These are phyloP conservation scores for Meloidogyne exigua DNA, from an alignment of 1,140 invertebrate species.

Conservation along the genomic window DNA sequence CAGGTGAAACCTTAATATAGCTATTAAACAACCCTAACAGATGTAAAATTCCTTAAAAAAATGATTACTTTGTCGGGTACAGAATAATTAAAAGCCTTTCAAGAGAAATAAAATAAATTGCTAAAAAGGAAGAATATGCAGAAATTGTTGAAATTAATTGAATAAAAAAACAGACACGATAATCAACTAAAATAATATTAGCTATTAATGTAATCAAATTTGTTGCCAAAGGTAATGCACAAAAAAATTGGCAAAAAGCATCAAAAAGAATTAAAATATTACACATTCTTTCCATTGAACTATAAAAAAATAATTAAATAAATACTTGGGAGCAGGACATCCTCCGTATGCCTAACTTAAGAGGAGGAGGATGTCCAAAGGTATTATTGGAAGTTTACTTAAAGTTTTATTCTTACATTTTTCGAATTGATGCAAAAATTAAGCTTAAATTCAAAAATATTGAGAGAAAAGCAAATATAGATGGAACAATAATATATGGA, in stretches of 20 bases:
- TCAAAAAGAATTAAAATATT: conserved; percentile 23
- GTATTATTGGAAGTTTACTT: too few relatives aligned
- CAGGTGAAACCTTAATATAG: too few relatives aligned
- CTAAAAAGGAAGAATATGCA: conserved; percentile 14
- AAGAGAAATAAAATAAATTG: conserved; percentile 14
- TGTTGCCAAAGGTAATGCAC: not conserved
- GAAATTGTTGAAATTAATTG: conserved; percentile 9
- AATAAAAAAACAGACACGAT: conserved; percentile 1
- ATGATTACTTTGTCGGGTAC: conserved; percentile 13
- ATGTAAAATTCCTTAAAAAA: not conserved
- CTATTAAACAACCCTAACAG: too few relatives aligned
- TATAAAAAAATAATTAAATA: not conserved
- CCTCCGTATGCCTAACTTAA: too few relatives aligned
- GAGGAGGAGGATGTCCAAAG: too few relatives aligned
- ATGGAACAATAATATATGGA: not conserved
- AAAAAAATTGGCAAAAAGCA: conserved; percentile 12
- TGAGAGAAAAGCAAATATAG: not conserved
- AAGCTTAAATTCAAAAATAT: conserved; percentile 4
- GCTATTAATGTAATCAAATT: not conserved
- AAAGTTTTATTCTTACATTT: not conserved
- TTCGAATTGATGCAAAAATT: not conserved
- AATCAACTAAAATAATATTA: not conserved
- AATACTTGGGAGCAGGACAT: too few relatives aligned
- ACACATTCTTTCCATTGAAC: conserved; percentile 17
- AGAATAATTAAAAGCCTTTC: conserved; percentile 19